These are phyloP conservation scores for Lithodes maja DNA, from an alignment of 2,888 invertebrate genomes.

Conservation along the genomic window DNA sequence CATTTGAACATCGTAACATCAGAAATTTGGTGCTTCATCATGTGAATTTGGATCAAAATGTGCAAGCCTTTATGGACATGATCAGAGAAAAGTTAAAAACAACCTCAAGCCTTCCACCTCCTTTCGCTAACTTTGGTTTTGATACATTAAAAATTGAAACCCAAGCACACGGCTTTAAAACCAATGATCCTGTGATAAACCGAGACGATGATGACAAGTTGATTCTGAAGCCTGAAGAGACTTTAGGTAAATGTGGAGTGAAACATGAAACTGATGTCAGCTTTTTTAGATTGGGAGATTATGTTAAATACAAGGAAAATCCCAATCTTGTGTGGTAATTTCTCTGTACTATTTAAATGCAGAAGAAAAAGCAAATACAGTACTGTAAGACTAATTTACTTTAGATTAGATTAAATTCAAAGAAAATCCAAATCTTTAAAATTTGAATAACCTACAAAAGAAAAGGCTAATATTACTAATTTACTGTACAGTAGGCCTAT, in stretches of 20 bases:
- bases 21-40: slow-evolving; percentile 73
- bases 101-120: slow-evolving; percentile 72
- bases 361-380: no score
- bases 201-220: slow-evolving; percentile 73
- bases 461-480: no score
- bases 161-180: slow-evolving; percentile 74
- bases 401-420: no score
- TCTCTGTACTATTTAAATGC: no score
- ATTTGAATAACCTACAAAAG: no score
- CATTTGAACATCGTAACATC: slow-evolving; percentile 74
- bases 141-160: slow-evolving; percentile 74
- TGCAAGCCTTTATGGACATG: slow-evolving; percentile 72
- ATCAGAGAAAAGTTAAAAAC: slow-evolving; percentile 71
- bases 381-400: no score
- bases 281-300: slow-evolving; percentile 74
- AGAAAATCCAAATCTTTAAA: no score
- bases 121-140: slow-evolving; percentile 73
- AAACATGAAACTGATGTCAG: slow-evolving; percentile 74
- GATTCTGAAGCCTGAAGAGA: slow-evolving; percentile 71
- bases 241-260: slow-evolving; percentile 72
- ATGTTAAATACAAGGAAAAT: slow-evolving; percentile 70
- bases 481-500: no score
- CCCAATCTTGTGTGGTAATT: slow-evolving; percentile 55
- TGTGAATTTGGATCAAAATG: slow-evolving; percentile 71
- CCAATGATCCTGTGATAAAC: slow-evolving; percentile 74